Base-by-base conservation (phyloP, 2,888 invertebrate genomes). In the Clostera curtula region DNA sequence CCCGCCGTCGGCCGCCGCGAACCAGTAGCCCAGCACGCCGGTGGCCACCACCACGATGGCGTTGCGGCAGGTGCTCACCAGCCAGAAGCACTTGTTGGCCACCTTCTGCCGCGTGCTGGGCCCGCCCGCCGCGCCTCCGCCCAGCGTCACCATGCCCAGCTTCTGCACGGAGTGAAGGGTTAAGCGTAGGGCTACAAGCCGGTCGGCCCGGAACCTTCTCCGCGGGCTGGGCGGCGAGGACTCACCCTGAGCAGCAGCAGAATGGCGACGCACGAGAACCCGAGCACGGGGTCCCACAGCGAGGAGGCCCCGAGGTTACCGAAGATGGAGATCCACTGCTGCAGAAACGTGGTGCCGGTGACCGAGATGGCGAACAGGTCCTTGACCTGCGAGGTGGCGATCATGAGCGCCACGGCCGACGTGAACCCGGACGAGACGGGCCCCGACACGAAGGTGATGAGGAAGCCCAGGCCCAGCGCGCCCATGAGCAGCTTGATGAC, bases 371-470 rank as follows among this genome's bases (percentile, higher is more conserved):
- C 93, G 26, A 95, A 85, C 25, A 95, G 80, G 59, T 93, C 92
- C 72, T 94, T 94, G 11, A 95, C 85, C 74, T 96, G 96, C n/a
- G 95, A 94, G 0, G 93, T 91, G 19, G 94, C 89, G 49, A 96
- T 96, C 56, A 95, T 93, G 25, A 96, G 84, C 14, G 95, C 94
- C 6, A 94, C 95, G 2, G 95, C 95, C 1, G 95, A 95, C 2
- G 95, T 95, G 69, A 96, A 96, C 7, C 94, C 95, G 0, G 93
- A 93, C 2, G 93, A 92, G 0, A 96, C 95, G 0, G 95, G 95
- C 0, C 93, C 93, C 2, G 95, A 95, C 15, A 96, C 93, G 64
- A 96, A 95, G 71, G 95, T 93, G 34, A 95, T 90, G 36, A 96
- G 83, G 66, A 95, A 95, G 27, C 95, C 94, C 47, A 95, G 86